These are phyloP conservation scores for Sorex fumeus DNA, from an alignment of 2,113 vertebrate genomes.

Conservation along the genomic window DNA sequence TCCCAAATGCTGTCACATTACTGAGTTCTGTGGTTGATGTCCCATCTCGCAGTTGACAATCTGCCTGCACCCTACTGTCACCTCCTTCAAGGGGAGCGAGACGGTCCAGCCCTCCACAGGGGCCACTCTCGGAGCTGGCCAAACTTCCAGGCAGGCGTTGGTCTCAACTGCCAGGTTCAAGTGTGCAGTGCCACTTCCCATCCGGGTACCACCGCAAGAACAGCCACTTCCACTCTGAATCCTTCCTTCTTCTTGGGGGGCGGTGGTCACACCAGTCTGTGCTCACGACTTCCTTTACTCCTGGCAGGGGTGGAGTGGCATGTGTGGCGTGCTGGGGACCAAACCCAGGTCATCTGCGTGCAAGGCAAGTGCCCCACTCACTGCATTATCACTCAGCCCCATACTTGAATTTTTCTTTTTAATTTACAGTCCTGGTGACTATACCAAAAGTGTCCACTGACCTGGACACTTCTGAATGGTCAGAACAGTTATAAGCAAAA, in stretches of 20 bases:
- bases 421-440: background rate
- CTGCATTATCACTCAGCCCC: no score
- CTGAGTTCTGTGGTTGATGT: background rate
- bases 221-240: background rate
- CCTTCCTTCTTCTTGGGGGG: background rate
- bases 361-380: no score
- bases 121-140: background rate
- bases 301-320: no score
- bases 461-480: no score
- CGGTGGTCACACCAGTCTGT: no score
- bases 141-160: background rate
- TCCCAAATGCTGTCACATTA: background rate
- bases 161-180: background rate
- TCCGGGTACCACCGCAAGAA: background rate
- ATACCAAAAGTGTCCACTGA: constrained; percentile 2
- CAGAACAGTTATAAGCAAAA: background rate
- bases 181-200: background rate
- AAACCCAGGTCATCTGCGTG: no score
- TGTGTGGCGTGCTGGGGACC: no score
- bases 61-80: background rate
- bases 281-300: no score
- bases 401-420: no score
- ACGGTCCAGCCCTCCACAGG: background rate
- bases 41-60: background rate
- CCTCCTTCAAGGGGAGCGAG: background rate